Base-by-base conservation (phyloP, 2,113 vertebrate species). In the Synchiropus splendidus region DNA sequence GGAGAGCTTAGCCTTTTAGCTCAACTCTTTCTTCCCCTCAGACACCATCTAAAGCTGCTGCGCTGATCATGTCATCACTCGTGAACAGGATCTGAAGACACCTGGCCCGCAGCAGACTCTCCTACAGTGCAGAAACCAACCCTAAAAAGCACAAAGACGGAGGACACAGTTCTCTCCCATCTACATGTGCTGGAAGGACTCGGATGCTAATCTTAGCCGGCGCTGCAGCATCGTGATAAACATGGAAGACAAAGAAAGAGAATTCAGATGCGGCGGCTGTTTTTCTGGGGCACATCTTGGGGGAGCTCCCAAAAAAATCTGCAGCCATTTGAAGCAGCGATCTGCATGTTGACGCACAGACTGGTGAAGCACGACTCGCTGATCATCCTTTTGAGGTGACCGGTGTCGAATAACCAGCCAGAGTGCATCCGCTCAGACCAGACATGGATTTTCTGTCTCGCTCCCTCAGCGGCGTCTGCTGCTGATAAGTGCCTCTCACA, bases 221-320 rank as follows among this genome's bases (percentile, higher is more conserved):
- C 30, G 18, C 4, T 12, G 8, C 11, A 10, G 12, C 21, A 27
- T 27, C 21, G 4, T 8, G 4, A 8, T 27, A 27, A 27, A 27
- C 21, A 27, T 27, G 21, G 21, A 27, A 27, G 21, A 27, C 21
- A 27, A 27, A 27, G 21, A 18, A 10, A 21, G 53, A 39, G 45
- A 31, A 56, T 27, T 36, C 53, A 38, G 31, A 66, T 44, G 36
- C 3, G 1, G 45, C 12, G 65, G 33, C 37, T 73, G 67, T 73
- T 79, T 77, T 76, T 79, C 70, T 77, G 66, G 74, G 74, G 56
- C 58, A 50, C 70, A 69, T 39, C 72, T 57, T 54, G 18, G 16
- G 0, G 12, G 58, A 67, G 58, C 58, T 37, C 42, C 12, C 51
- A 39, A 13, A 17, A 18, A 16, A 43, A 43, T 10, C 41, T 48